phyloP scores from a whole-genome alignment of 2,113 vertebrate genomes.

The Butorides virescens region DNA sequence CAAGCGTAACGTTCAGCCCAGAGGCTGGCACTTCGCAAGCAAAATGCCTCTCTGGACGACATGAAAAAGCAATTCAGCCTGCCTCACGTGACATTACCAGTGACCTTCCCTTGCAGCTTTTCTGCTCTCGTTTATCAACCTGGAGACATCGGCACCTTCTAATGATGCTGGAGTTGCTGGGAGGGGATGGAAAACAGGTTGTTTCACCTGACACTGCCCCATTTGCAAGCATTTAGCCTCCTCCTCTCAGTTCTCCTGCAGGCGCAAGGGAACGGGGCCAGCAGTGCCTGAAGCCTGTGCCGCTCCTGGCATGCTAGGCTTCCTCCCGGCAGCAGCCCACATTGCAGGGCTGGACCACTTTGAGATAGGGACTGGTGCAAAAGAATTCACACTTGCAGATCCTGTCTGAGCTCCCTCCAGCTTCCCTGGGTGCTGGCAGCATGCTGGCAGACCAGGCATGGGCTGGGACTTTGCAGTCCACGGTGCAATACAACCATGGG shows the following conservation, averaged over 20 bases:
- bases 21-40: neutral
- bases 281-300: neutral
- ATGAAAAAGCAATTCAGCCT: neutral
- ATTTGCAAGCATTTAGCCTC: neutral
- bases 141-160: neutral
- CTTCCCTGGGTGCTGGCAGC: neutral
- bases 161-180: neutral
- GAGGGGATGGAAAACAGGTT: neutral
- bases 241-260: neutral
- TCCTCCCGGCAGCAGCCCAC: neutral
- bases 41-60: neutral
- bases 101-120: neutral
- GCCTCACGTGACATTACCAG: neutral
- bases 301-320: neutral
- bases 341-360: neutral
- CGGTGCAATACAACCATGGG: neutral
- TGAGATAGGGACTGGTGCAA: neutral
- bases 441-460: neutral
- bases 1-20: neutral
- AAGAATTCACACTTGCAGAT: neutral
- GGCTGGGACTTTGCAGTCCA: neutral
- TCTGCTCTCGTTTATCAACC: neutral
- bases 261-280: neutral
- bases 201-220: neutral
- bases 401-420: neutral